Evolutionary conservation across 2,888 invertebrate species (phyloP), one percentile per base, ranked within the genome.

Genomic region (Thymelicus acteon): DNA sequence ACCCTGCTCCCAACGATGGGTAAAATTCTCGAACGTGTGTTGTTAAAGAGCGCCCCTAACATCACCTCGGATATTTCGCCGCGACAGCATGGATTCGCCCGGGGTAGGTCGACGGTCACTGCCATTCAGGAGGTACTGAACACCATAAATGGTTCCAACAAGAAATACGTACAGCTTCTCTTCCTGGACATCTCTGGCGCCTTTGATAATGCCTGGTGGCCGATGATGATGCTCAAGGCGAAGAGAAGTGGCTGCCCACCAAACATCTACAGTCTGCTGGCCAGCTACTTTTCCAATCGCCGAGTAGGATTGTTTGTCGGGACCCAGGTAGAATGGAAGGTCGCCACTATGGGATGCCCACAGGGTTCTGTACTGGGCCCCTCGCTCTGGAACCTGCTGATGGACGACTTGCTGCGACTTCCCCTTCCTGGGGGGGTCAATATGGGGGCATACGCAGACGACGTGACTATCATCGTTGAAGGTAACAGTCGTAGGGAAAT

Each of bases 161-260:
- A 72, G 6, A 73, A 71, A 19, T 77, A 78, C 60, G 76, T 77
- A 0, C 73, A 75, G 12, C 72, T 72, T 6, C 57, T 82, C 0
- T 75, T 79, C 44, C 61, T 80, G 10, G 82, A 82, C 74, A 81
- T 84, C n/a, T 73, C 77, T 7, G 82, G 80, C 0, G 84, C 82
- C 6, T 84, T 84, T 66, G 75, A 77, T 63, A 77, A 76, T 58
- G 78, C 76, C 3, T 79, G 77, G 78, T 79, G 79, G 81, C 77
- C 80, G 0, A 75, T 77, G 60, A 77, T 80, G 0, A 31, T 78
- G n/a, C 31, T 31, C 31, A 31, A 31, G 31, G 31, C 31, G 31
- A 31, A 31, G 31, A 31, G 31, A 31, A 3, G 31, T 31, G 31
- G 31, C 31, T 31, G 31, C 5, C 31, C 31, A 2, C 31, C 31